phyloP scores from a whole-genome alignment of 1,140 invertebrate species.

The Atopsyche davidsoni region DNA sequence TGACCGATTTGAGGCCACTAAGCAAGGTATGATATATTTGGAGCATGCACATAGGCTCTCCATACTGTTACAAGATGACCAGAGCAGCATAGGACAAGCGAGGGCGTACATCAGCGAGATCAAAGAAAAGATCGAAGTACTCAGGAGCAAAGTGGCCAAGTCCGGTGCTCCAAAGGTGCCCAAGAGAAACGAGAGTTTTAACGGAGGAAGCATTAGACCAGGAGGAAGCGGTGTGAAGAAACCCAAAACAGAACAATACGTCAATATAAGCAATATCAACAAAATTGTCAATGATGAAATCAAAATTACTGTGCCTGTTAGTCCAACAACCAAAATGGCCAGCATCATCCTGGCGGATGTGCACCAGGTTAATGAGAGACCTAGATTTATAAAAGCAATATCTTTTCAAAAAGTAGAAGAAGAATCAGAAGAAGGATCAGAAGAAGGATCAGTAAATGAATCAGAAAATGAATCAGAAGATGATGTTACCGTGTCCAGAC shows the following conservation, averaged over 20 bases:
- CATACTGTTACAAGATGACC: constrained; percentile 54
- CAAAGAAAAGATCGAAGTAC: constrained; percentile 39
- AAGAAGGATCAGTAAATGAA: no score
- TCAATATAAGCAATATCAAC: constrained; percentile 16
- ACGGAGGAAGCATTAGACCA: constrained; percentile 4
- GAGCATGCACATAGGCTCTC: constrained; percentile 62
- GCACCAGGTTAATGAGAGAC: constrained; percentile 17
- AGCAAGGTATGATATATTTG: constrained; percentile 58
- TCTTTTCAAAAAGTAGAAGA: constrained; percentile 27
- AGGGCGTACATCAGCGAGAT: constrained; percentile 48
- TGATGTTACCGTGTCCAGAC: constrained; percentile 18
- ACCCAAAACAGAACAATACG: constrained; percentile 20
- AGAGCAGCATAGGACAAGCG: constrained; percentile 43
- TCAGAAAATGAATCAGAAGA: no score
- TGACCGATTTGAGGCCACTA: constrained; percentile 50
- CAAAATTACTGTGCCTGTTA: constrained; percentile 11
- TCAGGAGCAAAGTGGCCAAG: constrained; percentile 15
- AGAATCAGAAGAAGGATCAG: constrained; percentile 21
- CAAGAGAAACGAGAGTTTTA: constrained; percentile 24
- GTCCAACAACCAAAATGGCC: constrained; percentile 24
- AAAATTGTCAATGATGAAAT: not conserved
- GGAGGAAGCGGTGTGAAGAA: constrained; percentile 24
- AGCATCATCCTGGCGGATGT: constrained; percentile 21
- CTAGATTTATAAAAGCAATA: constrained; percentile 12
- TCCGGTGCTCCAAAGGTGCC: constrained; percentile 21